Conservation (phyloP, 1,140 invertebrate genomes). For the Drosophila bipectinata region DNA sequence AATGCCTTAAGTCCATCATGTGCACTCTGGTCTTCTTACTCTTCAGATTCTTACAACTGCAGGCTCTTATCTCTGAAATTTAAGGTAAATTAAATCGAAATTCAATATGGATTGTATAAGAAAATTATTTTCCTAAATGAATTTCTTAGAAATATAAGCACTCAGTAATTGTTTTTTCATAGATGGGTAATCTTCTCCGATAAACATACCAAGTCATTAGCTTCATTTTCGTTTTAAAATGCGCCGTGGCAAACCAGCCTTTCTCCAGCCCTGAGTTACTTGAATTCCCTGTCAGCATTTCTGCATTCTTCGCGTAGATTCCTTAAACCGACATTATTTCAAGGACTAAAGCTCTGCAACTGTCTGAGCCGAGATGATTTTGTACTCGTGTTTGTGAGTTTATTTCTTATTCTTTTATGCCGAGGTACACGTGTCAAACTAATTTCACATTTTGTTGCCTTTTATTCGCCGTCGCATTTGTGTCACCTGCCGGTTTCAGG, state of each 20-base stretch:
- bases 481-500: conserved; percentile 38
- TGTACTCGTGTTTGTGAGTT: conserved; percentile 27
- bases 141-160: too few relatives aligned
- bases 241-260: background rate
- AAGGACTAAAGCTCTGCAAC: conserved; percentile 22
- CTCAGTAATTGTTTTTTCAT: background rate
- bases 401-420: conserved; percentile 15
- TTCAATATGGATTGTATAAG: conserved; percentile 9
- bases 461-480: conserved; percentile 70
- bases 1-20: background rate
- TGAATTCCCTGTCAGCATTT: conserved; percentile 20
- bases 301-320: conserved; percentile 24
- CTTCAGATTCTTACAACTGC: background rate
- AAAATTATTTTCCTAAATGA: too few relatives aligned
- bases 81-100: conserved; percentile 2
- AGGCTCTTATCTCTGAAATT: background rate
- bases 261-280: background rate
- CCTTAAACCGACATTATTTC: conserved; percentile 19
- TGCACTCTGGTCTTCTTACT: conserved; percentile 27
- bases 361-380: conserved; percentile 58
- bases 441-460: conserved; percentile 80
- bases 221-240: conserved; percentile 26
- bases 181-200: background rate
- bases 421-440: conserved; percentile 75
- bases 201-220: conserved; percentile 1